Base-by-base conservation (phyloP, 2,888 invertebrate species). In the Stratiomys singularior region DNA sequence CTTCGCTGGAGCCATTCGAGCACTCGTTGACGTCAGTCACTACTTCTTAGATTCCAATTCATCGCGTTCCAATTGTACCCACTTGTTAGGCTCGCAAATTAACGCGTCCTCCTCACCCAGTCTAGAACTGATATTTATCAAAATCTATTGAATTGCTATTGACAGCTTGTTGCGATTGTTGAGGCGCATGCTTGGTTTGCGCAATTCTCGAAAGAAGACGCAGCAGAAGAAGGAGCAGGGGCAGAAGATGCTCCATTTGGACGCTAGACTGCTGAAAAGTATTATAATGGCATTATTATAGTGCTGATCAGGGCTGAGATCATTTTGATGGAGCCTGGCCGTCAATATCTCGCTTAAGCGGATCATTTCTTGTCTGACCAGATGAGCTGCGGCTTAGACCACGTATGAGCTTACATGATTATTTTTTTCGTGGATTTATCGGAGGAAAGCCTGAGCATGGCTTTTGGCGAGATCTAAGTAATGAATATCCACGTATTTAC, bases 131-230 rank as follows among this genome's bases (percentile, higher is more conserved):
- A 66, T 28, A 66, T 66, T 66, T 37, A 66, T 66, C 66, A 66
- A 66, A 66, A 66, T 66, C 30, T 66, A 66, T 66, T 66, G 66
- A 66, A 37, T 66, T 30, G 15, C 66, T n/a, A 37, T 66, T 37
- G 66, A 37, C 66, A 66, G 66, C 66, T 66, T 28, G 66, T 66
- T 66, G 30, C 66, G 66, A 37, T 66, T 66, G 18, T 37, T 37
- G 52, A n/a, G 15, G 52, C 52, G 52, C 18, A 18, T 52, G 52
- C 15, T 52, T 37, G 37, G 52, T 52, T 52, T 9, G 37, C 37
- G 37, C 5, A 37, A 5, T 37, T 3, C 37, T 37, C 9, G 37
- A 37, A 37, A 37, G 9, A 5, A n/a, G n/a, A n/a, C n/a, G n/a
- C n/a, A n/a, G n/a, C n/a, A n/a, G n/a, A n/a, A n/a, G n/a, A n/a